Conservation (phyloP, 1,140 invertebrate species). For the Anoplolepis gracilipes region DNA sequence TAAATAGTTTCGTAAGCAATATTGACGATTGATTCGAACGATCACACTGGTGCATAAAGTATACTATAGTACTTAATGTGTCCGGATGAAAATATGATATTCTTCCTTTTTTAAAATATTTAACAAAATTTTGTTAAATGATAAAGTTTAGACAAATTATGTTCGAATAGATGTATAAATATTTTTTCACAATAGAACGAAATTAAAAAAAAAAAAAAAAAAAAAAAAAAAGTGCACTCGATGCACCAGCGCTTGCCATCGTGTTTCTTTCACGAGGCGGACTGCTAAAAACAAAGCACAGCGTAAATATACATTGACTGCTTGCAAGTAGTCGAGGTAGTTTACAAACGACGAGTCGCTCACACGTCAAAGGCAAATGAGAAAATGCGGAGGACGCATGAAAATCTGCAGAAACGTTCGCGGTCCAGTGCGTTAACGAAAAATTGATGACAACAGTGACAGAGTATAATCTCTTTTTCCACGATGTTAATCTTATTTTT, state of each 20-base stretch:
- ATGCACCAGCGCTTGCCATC: constrained; percentile 14
- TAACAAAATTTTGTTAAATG: no score
- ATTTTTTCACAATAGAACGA: background rate
- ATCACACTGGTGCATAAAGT: constrained; percentile 10
- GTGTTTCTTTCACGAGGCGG: background rate
- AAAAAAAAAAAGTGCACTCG: background rate
- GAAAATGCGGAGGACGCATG: constrained; percentile 47
- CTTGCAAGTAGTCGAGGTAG: constrained; percentile 58
- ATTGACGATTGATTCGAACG: background rate
- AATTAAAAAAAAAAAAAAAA: background rate
- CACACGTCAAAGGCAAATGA: constrained; percentile 77
- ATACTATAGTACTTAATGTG: background rate
- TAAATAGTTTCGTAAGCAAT: constrained; percentile 27
- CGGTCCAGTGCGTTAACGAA: background rate
- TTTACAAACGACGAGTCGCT: constrained; percentile 56
- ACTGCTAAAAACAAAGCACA: constrained; percentile 57
- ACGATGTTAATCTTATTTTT: no score
- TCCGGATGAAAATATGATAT: no score
- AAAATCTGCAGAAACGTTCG: background rate
- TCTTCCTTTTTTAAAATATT: no score
- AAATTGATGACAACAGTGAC: background rate
- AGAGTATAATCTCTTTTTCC: no score
- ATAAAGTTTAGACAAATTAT: no score
- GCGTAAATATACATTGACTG: constrained; percentile 50
- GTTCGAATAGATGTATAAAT: no score